Conservation (phyloP, 2,113 vertebrate species). For the Fulica atra region DNA sequence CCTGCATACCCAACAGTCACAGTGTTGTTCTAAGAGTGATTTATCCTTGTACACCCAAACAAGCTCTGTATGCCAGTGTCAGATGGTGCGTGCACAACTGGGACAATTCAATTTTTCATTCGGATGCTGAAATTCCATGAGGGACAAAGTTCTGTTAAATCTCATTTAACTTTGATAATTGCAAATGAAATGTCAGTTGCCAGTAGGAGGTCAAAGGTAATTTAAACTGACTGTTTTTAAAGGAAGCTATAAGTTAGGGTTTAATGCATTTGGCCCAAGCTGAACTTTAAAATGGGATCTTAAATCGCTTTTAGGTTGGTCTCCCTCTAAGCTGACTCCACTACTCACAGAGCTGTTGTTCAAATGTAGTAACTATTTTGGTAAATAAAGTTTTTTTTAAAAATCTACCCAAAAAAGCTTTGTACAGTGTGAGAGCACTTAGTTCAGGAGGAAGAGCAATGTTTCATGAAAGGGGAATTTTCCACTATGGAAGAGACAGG, state of each 20-base stretch:
- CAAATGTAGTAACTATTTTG: background rate
- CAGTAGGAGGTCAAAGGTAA: constrained; percentile 21
- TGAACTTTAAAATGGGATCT: constrained; percentile 22
- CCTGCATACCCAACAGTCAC: background rate
- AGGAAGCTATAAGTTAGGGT: constrained; percentile 39
- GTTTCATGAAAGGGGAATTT: background rate
- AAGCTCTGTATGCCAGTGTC: background rate
- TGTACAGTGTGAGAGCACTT: background rate
- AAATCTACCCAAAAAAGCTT: background rate
- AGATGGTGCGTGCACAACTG: fast-evolving
- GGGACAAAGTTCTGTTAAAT: background rate
- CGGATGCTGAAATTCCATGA: fast-evolving
- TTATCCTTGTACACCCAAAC: background rate
- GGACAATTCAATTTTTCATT: constrained; percentile 3
- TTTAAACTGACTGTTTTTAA: constrained; percentile 26
- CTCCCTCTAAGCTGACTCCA: background rate
- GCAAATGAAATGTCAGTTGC: background rate
- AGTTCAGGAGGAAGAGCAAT: background rate
- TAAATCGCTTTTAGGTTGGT: background rate
- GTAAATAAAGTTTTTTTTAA: background rate
- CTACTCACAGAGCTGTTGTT: background rate
- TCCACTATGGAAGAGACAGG: background rate
- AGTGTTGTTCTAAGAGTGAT: constrained; percentile 8
- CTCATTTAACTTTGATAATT: background rate
- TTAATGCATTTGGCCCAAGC: constrained; percentile 27